Conservation (phyloP, 2,797 vertebrate genomes). For the Pseudochirops corinnae region DNA sequence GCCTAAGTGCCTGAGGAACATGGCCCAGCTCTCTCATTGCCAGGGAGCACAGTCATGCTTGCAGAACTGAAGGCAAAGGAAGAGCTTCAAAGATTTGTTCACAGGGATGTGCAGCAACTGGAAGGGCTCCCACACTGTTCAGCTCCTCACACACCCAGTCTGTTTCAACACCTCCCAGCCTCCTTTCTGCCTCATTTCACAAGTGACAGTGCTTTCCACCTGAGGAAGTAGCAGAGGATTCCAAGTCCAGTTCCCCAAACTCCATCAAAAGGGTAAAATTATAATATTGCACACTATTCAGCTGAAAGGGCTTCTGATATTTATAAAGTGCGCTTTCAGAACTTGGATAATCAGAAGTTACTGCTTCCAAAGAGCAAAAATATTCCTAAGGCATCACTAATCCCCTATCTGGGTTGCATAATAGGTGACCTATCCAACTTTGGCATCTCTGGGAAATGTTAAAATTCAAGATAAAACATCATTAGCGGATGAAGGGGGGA, state of each 20-base stretch:
- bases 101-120: background rate
- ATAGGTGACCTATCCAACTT: constrained; percentile 5
- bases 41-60: background rate
- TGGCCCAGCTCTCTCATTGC: background rate
- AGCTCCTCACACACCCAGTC: background rate
- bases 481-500: background rate
- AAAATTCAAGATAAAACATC: background rate
- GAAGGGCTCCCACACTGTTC: background rate
- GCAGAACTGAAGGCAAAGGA: background rate
- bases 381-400: constrained; percentile 18
- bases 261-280: constrained; percentile 17
- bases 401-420: background rate
- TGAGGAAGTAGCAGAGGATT: background rate
- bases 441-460: background rate
- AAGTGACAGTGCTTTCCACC: background rate
- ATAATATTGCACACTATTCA: background rate
- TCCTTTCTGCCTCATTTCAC: constrained; percentile 22
- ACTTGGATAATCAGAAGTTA: background rate
- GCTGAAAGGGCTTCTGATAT: constrained; percentile 13
- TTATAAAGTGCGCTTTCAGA: constrained; percentile 10
- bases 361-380: constrained; percentile 26
- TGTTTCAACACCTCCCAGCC: background rate
- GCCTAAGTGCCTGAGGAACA: constrained; percentile 40
- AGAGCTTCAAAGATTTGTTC: background rate
- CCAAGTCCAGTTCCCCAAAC: background rate